A percentile compares a stretch with the other conserved stretches of the same genome.
Conservation (phyloP, 1,140 invertebrate species). For the Laupala kohalensis region DNA sequence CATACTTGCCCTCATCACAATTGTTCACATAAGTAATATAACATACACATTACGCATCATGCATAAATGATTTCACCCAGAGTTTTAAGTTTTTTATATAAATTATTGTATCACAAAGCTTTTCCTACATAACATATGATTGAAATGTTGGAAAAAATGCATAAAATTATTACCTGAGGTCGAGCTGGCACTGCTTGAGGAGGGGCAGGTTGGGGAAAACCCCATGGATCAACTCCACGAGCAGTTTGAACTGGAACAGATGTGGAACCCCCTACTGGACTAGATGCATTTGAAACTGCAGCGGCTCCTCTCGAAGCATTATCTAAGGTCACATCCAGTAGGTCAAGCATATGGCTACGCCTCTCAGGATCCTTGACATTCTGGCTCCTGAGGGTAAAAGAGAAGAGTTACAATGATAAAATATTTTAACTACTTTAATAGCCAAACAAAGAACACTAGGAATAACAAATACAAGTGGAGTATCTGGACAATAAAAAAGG, state of each 20-base stretch:
- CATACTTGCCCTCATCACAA: background rate
- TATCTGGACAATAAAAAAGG: background rate
- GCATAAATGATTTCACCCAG: background rate
- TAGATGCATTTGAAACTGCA: background rate
- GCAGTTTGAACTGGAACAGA: slow-evolving; percentile 3
- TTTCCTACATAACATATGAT: background rate
- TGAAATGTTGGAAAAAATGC: background rate
- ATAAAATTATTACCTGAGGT: slow-evolving; percentile 29
- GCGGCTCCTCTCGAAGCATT: slow-evolving; percentile 15
- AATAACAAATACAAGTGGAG: too few relatives aligned
- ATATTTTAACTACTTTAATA: background rate
- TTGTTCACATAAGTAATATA: background rate
- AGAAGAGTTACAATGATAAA: background rate
- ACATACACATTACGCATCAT: background rate
- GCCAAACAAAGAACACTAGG: background rate
- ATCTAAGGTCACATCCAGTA: slow-evolving; percentile 66
- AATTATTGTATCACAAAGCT: too few relatives aligned
- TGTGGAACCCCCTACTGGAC: background rate
- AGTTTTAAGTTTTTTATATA: background rate
- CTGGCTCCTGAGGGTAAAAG: too few relatives aligned
- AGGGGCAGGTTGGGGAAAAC: slow-evolving; percentile 36
- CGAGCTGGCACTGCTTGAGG: slow-evolving; percentile 24
- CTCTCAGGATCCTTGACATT: background rate
- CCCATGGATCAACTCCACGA: slow-evolving; percentile 55
- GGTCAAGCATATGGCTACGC: slow-evolving; percentile 63